Base-by-base conservation (phyloP, 2,797 vertebrate species). In the Pampus argenteus region DNA sequence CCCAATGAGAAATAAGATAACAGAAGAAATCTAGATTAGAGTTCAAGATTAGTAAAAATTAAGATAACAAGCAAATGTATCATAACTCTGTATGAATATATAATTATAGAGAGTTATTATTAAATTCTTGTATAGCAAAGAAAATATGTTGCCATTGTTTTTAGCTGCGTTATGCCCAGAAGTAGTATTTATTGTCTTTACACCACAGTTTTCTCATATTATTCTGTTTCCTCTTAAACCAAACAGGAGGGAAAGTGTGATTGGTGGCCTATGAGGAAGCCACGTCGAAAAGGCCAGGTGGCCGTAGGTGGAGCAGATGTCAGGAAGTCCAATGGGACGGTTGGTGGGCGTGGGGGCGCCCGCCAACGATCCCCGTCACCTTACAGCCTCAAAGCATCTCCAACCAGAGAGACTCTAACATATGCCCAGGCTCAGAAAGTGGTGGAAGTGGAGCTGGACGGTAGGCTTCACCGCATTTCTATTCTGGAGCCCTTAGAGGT, bases 391-490 rank as follows among this genome's bases (percentile, higher is more conserved):
- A 97, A 97, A 91, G 94, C 96, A 74, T 97, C 97, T 0, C 95
- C 95, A 0, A 94, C 90, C 15, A 94, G 95, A 70, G 98, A 99
- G 80, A 98, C 96, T 0, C 90, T 99, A 70, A 96, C 96, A 0
- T 99, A 99, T 0, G 95, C 97, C 1, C 98, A 99, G 91, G 96
- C 97, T 13, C 98, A 98, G 74, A 95, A 96, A 69, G 97, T 99
- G 29, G 98, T 99, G 36, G 98, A 99, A 86, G 96, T 99, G 65
- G 98, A 99, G 81, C 96, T 99, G 9, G 98, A 99, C 14, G 98
- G 98, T 6, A 95, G 98, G 47, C 95, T 99, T n/a, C 98, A 99
- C 59, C 95, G 97, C 31, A 98, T 99, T 78, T 97, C 96, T 86
- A 96, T 99, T 87, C 95, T 95, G 0, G 97, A 99, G 66, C 96